Conservation (phyloP, 2,888 invertebrate species). For the Monochamus alternatus region DNA sequence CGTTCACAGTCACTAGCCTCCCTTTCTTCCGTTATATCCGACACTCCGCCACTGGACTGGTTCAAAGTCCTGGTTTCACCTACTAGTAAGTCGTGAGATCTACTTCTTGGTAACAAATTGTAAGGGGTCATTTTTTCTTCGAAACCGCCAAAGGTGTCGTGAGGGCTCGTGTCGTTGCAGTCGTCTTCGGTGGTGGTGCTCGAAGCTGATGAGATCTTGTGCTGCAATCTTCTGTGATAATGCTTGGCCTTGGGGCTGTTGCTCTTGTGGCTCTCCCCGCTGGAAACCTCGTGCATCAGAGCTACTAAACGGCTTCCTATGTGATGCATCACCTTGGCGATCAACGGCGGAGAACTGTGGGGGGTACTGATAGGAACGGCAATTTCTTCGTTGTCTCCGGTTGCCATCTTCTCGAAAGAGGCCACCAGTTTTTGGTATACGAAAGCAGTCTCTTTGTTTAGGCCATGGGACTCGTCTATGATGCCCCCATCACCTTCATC, state of each 20-base stretch:
- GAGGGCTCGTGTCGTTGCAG: conserved; percentile 76
- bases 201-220: conserved; percentile 76
- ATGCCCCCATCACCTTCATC: conserved; percentile 73
- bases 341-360: conserved; percentile 85
- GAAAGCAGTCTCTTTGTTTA: conserved; percentile 85
- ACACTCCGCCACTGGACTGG: conserved; percentile 72
- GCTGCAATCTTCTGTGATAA: conserved; percentile 75
- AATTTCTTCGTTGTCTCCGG: conserved; percentile 70
- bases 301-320: conserved; percentile 90
- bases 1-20: conserved; percentile 91
- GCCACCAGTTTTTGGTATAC: conserved; percentile 91
- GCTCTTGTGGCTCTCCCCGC: conserved; percentile 77
- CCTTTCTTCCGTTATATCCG: conserved; percentile 76
- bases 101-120: conserved; percentile 81
- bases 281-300: conserved; percentile 93
- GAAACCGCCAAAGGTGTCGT: conserved; percentile 66
- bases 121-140: conserved; percentile 71
- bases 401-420: conserved; percentile 85
- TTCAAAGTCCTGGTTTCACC: conserved; percentile 74
- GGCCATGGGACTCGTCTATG: conserved; percentile 71
- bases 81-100: conserved; percentile 86
- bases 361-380: conserved; percentile 50
- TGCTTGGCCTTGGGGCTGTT: conserved; percentile 77
- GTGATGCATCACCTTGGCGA: conserved; percentile 94
- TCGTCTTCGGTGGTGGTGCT: conserved; percentile 81